Percentiles rank a stretch among this genome's conserved stretches.
Evolutionary conservation across 2,113 vertebrate genomes (phyloP).

Genomic region (Bos taurus): ARS-UCD2.0 NC_037349.1:20878001-20878500

Average conservation of each 20-base stretch:
- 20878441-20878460: neutral
- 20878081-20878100: neutral
- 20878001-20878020: neutral
- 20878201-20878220: neutral
- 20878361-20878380: neutral
- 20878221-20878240: neutral
- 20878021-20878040: neutral
- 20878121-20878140: neutral
- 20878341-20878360: neutral
- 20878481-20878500: neutral
- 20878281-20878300: neutral
- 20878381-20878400: neutral
- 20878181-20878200: neutral
- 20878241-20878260: neutral
- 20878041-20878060: neutral
- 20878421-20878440: neutral
- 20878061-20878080: neutral
- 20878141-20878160: neutral
- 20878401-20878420: accelerated
- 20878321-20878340: neutral
- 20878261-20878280: neutral
- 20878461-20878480: neutral
- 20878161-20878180: neutral
- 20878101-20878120: neutral
- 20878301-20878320: neutral